Evolutionary conservation across 2,113 vertebrate species (phyloP).

Genomic region (Tretioscincus oriximinensis): DNA sequence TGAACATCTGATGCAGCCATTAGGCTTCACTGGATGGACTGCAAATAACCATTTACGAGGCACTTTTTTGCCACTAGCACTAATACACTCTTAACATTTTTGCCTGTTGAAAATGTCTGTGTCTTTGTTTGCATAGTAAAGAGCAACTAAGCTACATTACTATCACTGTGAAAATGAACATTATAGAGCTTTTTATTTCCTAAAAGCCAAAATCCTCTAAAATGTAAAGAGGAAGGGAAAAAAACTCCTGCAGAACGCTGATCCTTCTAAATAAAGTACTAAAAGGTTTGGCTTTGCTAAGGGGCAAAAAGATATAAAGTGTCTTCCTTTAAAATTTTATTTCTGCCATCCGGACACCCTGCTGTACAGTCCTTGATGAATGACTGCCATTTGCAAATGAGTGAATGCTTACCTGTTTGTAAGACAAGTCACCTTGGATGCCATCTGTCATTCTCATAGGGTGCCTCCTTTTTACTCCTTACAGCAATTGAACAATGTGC

Average conservation of each 20-base stretch:
- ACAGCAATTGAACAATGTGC: constrained; percentile 61
- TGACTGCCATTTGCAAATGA: constrained; percentile 71
- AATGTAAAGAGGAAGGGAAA: constrained; percentile 53
- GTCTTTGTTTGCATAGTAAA: too few species aligned
- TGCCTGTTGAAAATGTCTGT: constrained; percentile 21
- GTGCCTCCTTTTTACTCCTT: constrained; percentile 73
- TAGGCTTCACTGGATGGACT: constrained; percentile 50
- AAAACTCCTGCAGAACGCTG: constrained; percentile 44
- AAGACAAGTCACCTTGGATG: constrained; percentile 77
- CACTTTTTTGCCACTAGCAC: constrained; percentile 28
- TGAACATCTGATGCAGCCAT: constrained; percentile 25
- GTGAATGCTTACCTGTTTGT: constrained; percentile 61
- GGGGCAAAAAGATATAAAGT: constrained; percentile 64
- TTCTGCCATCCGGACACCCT: constrained; percentile 57
- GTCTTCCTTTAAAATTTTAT: constrained; percentile 60
- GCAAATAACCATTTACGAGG: constrained; percentile 56
- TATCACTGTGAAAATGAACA: constrained; percentile 14
- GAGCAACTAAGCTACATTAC: constrained; percentile 20
- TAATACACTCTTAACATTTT: constrained; percentile 40
- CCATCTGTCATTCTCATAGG: constrained; percentile 74
- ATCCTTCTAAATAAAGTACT: constrained; percentile 46
- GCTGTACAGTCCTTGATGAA: constrained; percentile 70
- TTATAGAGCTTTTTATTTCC: constrained; percentile 34
- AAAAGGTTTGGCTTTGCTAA: constrained; percentile 58
- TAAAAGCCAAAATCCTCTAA: constrained; percentile 46